These are phyloP conservation scores for Protodeltote pygarga DNA, from an alignment of 2,888 invertebrate genomes.

Conservation along the genomic window DNA sequence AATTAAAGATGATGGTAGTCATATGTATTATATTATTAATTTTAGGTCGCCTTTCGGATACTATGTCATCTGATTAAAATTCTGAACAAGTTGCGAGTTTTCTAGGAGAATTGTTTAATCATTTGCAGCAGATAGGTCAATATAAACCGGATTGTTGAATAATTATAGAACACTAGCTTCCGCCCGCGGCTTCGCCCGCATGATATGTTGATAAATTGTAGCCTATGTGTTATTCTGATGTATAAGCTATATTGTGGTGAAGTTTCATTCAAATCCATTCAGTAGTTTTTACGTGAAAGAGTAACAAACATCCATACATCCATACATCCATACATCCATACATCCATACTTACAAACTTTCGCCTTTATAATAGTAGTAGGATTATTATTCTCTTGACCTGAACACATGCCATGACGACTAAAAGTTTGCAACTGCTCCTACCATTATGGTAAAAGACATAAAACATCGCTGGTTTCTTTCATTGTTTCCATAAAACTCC, in stretches of 20 bases:
- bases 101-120: constrained; percentile 14
- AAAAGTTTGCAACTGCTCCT: neutral
- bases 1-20: constrained; percentile 1
- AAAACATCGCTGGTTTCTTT: constrained; percentile 8
- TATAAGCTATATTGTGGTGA: too few species aligned
- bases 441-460: constrained; percentile 19
- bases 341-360: too few species aligned
- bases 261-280: too few species aligned
- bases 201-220: too few species aligned
- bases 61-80: constrained; percentile 22
- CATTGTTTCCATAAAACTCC: constrained; percentile 5
- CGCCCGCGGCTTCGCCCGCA: too few species aligned
- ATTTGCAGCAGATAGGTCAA: constrained; percentile 4
- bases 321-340: too few species aligned
- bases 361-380: too few species aligned
- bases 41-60: neutral
- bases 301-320: too few species aligned
- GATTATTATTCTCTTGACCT: too few species aligned
- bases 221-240: too few species aligned
- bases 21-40: neutral
- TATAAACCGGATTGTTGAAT: constrained; percentile 22
- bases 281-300: too few species aligned
- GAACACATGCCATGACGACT: constrained; percentile 4
- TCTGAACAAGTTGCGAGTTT: constrained; percentile 15
- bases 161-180: constrained; percentile 5